phyloP scores from a whole-genome alignment of 1,140 invertebrate species.

The Plectrocnemia conspersa region DNA sequence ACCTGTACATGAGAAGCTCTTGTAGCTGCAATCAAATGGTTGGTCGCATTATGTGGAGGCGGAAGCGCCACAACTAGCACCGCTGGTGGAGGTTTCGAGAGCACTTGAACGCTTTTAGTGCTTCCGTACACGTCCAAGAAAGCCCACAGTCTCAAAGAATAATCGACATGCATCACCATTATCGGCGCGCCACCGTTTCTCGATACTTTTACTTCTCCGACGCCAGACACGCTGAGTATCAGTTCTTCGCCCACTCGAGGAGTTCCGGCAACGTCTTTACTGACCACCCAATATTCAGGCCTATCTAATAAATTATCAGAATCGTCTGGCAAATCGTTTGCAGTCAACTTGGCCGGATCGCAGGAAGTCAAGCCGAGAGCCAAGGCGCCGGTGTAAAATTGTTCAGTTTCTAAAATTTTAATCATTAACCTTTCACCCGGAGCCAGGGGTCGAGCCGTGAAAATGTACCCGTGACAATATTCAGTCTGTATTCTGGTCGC shows the following conservation, averaged over 20 bases:
- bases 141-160: conserved; percentile 82
- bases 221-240: conserved; percentile 76
- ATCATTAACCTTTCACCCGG: conserved; percentile 84
- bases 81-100: conserved; percentile 48
- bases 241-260: conserved; percentile 85
- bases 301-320: conserved; percentile 87
- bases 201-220: conserved; percentile 76
- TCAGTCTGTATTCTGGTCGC: conserved; percentile 78
- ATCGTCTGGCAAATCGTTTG: conserved; percentile 83
- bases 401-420: conserved; percentile 77
- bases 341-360: conserved; percentile 71
- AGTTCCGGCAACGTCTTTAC: conserved; percentile 82
- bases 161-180: conserved; percentile 92
- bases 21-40: conserved; percentile 38
- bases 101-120: conserved; percentile 71
- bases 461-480: conserved; percentile 93
- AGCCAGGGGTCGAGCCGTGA: conserved; percentile 77
- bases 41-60: conserved; percentile 48
- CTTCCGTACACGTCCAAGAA: conserved; percentile 96
- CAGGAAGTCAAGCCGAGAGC: conserved; percentile 91
- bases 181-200: conserved; percentile 77
- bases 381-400: conserved; percentile 81
- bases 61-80: conserved; percentile 78
- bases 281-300: conserved; percentile 96
- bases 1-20: conserved; percentile 13